Evolutionary conservation across 2,797 vertebrate genomes (phyloP).

Genomic region (Fundulus diaphanus): DNA sequence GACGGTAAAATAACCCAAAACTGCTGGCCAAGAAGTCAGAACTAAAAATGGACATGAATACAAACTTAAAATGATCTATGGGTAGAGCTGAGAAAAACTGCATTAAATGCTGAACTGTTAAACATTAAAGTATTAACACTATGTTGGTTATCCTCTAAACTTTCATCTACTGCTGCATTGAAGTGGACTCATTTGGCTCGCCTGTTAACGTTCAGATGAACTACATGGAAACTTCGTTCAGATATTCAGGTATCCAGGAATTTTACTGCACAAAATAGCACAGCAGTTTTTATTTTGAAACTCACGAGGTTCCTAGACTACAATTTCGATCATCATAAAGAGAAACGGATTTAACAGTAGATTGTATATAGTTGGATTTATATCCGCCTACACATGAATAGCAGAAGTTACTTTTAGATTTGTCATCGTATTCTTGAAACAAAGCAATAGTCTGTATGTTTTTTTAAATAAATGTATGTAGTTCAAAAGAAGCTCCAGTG

Average conservation of each 20-base stretch:
- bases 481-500: no score
- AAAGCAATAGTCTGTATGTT: no score
- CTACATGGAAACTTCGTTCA: background rate
- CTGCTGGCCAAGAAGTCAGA: background rate
- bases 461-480: no score
- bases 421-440: no score
- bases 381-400: no score
- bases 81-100: background rate
- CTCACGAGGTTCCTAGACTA: background rate
- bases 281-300: no score
- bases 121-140: background rate
- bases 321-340: background rate
- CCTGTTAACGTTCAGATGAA: background rate
- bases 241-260: background rate
- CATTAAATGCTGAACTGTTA: background rate
- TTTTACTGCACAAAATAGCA: background rate
- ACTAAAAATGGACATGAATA: slow-evolving; percentile 6
- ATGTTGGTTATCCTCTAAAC: background rate
- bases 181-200: background rate
- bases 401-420: no score
- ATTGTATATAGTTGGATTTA: no score
- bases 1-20: background rate
- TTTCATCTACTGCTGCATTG: background rate
- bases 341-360: no score
- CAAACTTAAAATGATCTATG: background rate